A percentile compares a stretch with the other conserved stretches of the same genome.
Evolutionary conservation across 2,113 vertebrate genomes (phyloP).

Genomic region (Tauraco erythrolophus): DNA sequence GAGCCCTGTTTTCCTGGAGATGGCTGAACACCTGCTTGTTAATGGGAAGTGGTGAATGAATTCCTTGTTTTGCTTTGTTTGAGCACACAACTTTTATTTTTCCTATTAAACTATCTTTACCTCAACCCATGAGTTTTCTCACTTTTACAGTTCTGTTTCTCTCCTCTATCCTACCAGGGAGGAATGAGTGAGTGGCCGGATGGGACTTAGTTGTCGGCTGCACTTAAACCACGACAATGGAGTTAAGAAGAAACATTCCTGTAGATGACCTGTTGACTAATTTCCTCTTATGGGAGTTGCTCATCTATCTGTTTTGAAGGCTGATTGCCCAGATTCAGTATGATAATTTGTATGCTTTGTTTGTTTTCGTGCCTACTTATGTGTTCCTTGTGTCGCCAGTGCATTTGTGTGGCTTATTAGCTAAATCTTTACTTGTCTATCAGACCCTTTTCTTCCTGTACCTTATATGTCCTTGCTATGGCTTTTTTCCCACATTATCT

Average conservation of each 20-base stretch:
- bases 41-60: no score
- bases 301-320: background rate
- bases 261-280: background rate
- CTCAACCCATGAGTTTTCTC: no score
- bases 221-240: no score
- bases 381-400: background rate
- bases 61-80: no score
- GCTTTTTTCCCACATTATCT: background rate
- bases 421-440: background rate
- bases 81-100: no score
- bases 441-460: background rate
- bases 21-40: no score
- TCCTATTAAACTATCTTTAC: no score
- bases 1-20: no score
- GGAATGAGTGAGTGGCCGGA: no score
- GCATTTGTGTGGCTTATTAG: background rate
- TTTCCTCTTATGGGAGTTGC: background rate
- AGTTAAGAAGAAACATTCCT: background rate
- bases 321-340: background rate
- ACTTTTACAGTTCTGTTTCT: no score
- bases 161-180: no score
- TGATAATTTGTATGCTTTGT: background rate
- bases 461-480: background rate
- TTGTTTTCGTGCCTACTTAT: background rate
- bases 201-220: no score